Base-by-base conservation (phyloP, 1,140 invertebrate genomes). In the Ostrea edulis region DNA sequence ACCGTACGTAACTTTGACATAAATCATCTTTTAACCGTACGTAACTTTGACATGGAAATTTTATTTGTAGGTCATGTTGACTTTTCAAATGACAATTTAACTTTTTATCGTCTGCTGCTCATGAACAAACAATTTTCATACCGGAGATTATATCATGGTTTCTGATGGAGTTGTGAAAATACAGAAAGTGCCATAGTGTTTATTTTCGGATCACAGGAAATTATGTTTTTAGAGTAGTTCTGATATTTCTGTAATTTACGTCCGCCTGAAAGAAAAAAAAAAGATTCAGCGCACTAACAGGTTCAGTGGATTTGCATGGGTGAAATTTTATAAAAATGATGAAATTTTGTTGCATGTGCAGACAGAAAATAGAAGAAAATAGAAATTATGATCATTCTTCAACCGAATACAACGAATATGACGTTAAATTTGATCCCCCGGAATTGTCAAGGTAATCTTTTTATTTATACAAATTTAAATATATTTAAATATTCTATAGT, bases 181-280 rank as follows among this genome's bases (percentile, higher is more conserved):
- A 77, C 68, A 25, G 68, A 77, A 77, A 77, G 68, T 29, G 29
- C 68, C 29, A 14, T 77, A 14, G 25, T 29, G 68, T 77, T 77
- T 77, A 77, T 77, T 77, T 77, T 77, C 12, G 68, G 29, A 77
- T 77, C 68, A 77, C 68, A 77, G 68, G 68, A 77, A 77, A 77
- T 77, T 77, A 14, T 77, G 68, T 77, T 77, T 77, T 77, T 25
- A 77, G 68, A 12, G 29, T 77, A 35, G 35, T 29, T 9, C 14
- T 17, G 22, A 12, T 77, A 12, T 77, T 77, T 35, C 29, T 14
- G 29, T 77, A 25, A 8, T 35, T 14, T 22, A 77, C 68, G 68
- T 77, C 68, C 68, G 25, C 68, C 68, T 35, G 14, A 29, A 22
- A 71, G 29, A 71, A 77, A 77, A 7, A 20, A 17, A 20, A 62